Base-by-base conservation (phyloP, 2,888 invertebrate genomes). In the Eudasyphora cyanicolor region DNA sequence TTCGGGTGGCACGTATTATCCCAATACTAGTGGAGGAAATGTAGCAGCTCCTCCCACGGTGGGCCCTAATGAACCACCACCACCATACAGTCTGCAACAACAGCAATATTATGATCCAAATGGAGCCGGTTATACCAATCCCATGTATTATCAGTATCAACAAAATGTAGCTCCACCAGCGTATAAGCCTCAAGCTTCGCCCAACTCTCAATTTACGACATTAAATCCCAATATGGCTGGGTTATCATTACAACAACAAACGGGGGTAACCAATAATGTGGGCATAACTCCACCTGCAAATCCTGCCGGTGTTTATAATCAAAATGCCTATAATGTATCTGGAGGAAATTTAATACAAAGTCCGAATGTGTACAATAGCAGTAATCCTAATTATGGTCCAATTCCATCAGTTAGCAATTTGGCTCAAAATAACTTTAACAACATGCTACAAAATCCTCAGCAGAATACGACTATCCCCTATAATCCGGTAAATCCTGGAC, bases 31-130 rank as follows among this genome's bases (percentile, higher is more conserved):
- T 14, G 1, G 42, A 19, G 67, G 35, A 12, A 82, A 84, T n/a
- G 17, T 86, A 19, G 70, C 80, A 51, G 71, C 82, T 7, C 76
- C 82, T 27, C 76, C 82, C 4, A 60, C 84, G 7, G 81, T 79
- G 10, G 90, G 89, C 14, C 90, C 90, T 1, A 90, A 90, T 82
- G 91, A 92, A 76, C 90, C 91, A 3, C 92, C 91, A 45, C 91
- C 91, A 19, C 91, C 91, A 0, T 91, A 91, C 74, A 89, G 89
- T 42, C 83, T 89, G 14, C 90, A 89, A 67, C 90, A 88, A 78
- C 90, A 89, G 79, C 90, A 88, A 86, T 91, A 89, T 74, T 90
- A 89, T 51, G 90, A 91, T 85, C 87, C 89, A 2, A 89, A 75
- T 69, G 88, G 87, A 1, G 89, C 89, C 0, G 90, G 91, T 49